Percentiles rank a stretch among this genome's conserved stretches.
These are phyloP conservation scores for Drosophila dunni DNA, from an alignment of 1,140 invertebrate genomes.

Conservation along the genomic window DNA sequence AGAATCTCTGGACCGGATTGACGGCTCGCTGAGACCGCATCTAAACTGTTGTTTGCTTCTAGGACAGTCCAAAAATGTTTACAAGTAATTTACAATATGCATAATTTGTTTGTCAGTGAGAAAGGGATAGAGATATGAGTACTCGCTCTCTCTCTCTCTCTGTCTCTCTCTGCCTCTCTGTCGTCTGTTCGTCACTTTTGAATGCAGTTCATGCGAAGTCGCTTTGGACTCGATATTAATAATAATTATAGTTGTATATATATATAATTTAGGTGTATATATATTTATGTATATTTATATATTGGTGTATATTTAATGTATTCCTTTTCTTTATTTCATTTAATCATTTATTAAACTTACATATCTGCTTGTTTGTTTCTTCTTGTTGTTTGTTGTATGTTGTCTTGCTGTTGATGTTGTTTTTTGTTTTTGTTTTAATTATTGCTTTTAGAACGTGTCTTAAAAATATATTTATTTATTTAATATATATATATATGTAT, in stretches of 20 bases:
- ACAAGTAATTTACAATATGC: constrained; percentile 54
- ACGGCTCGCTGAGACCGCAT: constrained; percentile 5
- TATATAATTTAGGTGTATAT: constrained; percentile 61
- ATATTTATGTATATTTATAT: constrained; percentile 76
- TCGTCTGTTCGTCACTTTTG: constrained; percentile 2
- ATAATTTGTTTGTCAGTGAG: constrained; percentile 32
- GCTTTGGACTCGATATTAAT: constrained; percentile 16
- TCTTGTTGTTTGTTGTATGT: constrained; percentile 49
- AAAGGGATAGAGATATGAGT: constrained; percentile 1
- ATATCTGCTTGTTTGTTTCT: constrained; percentile 21
- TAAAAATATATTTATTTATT: constrained; percentile 83
- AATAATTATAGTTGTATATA: constrained; percentile 45
- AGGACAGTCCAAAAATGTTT: constrained; percentile 55
- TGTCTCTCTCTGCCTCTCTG: neutral
- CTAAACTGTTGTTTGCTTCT: constrained; percentile 25
- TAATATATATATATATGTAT: constrained; percentile 55
- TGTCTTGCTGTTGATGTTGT: constrained; percentile 62
- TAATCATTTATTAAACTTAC: constrained; percentile 47
- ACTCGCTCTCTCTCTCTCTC: neutral
- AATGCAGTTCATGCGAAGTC: constrained; percentile 28
- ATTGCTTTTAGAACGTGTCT: constrained; percentile 82
- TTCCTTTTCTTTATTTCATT: constrained; percentile 40
- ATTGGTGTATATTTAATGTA: constrained; percentile 82
- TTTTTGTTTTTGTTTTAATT: constrained; percentile 54
- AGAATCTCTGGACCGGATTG: constrained; percentile 5